These are phyloP conservation scores for Hippocampus kuda DNA, from an alignment of 2,797 vertebrate species.

Conservation along the genomic window DNA sequence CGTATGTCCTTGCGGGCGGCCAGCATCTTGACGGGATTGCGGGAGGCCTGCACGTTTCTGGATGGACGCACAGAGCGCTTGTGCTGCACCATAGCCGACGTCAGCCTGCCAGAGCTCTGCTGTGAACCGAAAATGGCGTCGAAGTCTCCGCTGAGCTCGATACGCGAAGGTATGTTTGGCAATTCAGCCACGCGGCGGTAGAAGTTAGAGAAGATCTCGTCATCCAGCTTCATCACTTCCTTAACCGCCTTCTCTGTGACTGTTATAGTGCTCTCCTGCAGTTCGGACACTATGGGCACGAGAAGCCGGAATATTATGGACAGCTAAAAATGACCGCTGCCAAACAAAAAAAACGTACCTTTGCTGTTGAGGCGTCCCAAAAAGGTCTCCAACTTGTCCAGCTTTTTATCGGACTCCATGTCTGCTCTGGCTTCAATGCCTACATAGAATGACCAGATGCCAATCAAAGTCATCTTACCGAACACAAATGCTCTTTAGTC, in stretches of 20 bases:
- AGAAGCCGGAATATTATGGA: background rate
- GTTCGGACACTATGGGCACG: slow-evolving; percentile 67
- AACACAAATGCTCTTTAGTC: background rate
- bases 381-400: slow-evolving; percentile 91
- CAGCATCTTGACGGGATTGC: slow-evolving; percentile 87
- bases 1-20: slow-evolving; percentile 87
- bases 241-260: slow-evolving; percentile 92
- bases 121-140: slow-evolving; percentile 89
- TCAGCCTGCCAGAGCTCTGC: slow-evolving; percentile 71
- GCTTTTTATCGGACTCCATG: slow-evolving; percentile 90
- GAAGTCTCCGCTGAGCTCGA: slow-evolving; percentile 83
- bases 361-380: slow-evolving; percentile 88
- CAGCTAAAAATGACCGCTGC: too few relatives aligned
- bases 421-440: slow-evolving; percentile 89
- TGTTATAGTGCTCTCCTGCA: slow-evolving; percentile 84
- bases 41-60: slow-evolving; percentile 84
- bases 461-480: background rate
- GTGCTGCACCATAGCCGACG: slow-evolving; percentile 86
- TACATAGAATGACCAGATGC: slow-evolving; percentile 33
- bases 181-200: slow-evolving; percentile 75
- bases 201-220: slow-evolving; percentile 94
- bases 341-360: slow-evolving; percentile 59
- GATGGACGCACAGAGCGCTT: slow-evolving; percentile 83
- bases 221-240: slow-evolving; percentile 93
- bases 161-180: slow-evolving; percentile 60